phyloP scores from a whole-genome alignment of 2,113 vertebrate genomes.

The Brachirus orientalis region DNA sequence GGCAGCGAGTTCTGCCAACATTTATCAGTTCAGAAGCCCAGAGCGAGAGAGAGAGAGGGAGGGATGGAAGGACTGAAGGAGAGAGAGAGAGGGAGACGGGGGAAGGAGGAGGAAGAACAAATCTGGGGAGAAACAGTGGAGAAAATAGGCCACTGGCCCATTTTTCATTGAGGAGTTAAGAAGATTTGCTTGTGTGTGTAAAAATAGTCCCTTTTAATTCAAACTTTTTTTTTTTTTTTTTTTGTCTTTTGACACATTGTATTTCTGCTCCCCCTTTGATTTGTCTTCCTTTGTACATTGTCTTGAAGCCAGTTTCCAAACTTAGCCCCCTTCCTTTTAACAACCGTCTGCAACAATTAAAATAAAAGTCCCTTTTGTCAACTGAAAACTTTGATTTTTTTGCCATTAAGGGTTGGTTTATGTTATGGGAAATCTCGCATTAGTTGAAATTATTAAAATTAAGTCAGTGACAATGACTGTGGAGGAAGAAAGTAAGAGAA shows the following conservation, averaged over 20 bases:
- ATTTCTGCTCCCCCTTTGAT: background rate
- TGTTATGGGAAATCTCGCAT: too few species aligned
- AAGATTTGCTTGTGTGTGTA: conserved; percentile 60
- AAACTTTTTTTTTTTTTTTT: too few species aligned
- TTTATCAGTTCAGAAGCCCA: conserved; percentile 72
- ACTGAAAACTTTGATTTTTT: too few species aligned
- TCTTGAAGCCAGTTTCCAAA: too few species aligned
- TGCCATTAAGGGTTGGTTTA: too few species aligned
- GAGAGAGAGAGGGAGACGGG: conserved; percentile 18
- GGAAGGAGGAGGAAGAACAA: conserved; percentile 51
- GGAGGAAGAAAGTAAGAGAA: too few species aligned
- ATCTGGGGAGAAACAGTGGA: conserved; percentile 64
- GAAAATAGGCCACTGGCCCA: conserved; percentile 79
- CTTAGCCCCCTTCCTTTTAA: too few species aligned
- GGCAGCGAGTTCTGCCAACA: conserved; percentile 61
- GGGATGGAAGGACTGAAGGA: conserved; percentile 33
- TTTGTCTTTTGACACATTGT: conserved; percentile 16
- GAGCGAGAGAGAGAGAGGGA: conserved; percentile 44
- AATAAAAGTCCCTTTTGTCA: too few species aligned
- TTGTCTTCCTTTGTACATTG: background rate
- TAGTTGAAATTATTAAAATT: too few species aligned
- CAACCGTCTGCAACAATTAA: too few species aligned
- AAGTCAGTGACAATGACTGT: too few species aligned
- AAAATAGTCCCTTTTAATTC: conserved; percentile 64
- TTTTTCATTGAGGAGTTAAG: conserved; percentile 69